Evolutionary conservation across 1,140 invertebrate genomes (phyloP).

Genomic region (Diorhabda sublineata): DNA sequence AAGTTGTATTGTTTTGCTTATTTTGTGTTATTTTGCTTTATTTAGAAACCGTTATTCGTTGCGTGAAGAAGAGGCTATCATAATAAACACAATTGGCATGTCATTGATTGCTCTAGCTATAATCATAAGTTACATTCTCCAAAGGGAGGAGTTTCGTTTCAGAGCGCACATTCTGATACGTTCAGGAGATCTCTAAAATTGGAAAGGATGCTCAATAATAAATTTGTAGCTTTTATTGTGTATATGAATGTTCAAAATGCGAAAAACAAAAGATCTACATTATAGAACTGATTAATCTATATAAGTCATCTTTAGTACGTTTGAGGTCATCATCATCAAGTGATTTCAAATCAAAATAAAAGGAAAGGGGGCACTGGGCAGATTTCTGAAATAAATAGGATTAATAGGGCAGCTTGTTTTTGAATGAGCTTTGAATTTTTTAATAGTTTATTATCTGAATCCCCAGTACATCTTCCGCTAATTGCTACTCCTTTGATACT

Average conservation of each 20-base stretch:
- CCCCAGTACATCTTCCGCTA: no score
- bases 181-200: constrained; percentile 47
- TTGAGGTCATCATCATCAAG: no score
- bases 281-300: no score
- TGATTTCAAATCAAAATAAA: no score
- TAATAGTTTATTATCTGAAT: no score
- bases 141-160: constrained; percentile 49
- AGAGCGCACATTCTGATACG: constrained; percentile 49
- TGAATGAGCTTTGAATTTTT: no score
- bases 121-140: constrained; percentile 55
- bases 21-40: constrained; percentile 16
- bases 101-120: constrained; percentile 68
- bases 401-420: no score
- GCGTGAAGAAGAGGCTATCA: constrained; percentile 63
- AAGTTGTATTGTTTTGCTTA: background rate
- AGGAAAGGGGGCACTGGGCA: no score
- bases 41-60: constrained; percentile 56
- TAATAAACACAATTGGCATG: constrained; percentile 72
- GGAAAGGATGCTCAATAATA: background rate
- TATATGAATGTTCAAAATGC: background rate
- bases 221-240: background rate
- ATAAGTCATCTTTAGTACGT: no score
- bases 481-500: no score
- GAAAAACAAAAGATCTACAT: constrained; percentile 1
- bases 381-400: no score